Evolutionary conservation across 1,140 invertebrate genomes (phyloP).

Genomic region (Drosophila equinoxialis): DNA sequence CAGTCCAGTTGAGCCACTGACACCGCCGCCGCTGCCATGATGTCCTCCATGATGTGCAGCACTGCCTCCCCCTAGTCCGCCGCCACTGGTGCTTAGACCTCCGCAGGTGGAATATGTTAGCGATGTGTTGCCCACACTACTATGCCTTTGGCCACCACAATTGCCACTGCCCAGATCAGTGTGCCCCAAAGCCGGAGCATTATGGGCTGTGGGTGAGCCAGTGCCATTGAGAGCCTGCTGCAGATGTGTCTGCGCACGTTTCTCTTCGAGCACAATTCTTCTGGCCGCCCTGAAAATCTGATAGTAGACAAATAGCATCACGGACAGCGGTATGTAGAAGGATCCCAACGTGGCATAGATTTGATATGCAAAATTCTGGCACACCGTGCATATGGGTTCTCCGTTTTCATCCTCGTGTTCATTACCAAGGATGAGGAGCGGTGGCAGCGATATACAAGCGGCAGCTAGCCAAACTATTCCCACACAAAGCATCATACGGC

Average conservation of each 20-base stretch:
- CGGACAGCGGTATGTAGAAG: conserved; percentile 94
- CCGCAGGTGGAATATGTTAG: conserved; percentile 73
- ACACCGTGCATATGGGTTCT: conserved; percentile 90
- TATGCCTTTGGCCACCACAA: conserved; percentile 64
- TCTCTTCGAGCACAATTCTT: conserved; percentile 93
- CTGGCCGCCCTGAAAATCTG: conserved; percentile 94
- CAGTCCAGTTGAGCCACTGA: conserved; percentile 70
- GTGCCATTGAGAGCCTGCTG: conserved; percentile 90
- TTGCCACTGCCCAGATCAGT: conserved; percentile 71
- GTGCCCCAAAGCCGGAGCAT: conserved; percentile 62
- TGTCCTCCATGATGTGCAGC: conserved; percentile 43
- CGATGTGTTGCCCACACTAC: conserved; percentile 72
- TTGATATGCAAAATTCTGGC: conserved; percentile 94
- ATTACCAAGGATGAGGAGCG: conserved; percentile 94
- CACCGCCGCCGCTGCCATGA: conserved; percentile 70
- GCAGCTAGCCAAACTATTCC: conserved; percentile 94
- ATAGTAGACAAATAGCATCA: conserved; percentile 96
- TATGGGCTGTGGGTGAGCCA: conserved; percentile 74
- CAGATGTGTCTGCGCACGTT: conserved; percentile 91
- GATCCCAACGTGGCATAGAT: conserved; percentile 95
- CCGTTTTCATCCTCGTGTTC: conserved; percentile 87
- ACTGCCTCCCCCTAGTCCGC: conserved; percentile 38
- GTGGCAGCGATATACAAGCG: conserved; percentile 94
- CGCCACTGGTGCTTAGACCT: conserved; percentile 60
- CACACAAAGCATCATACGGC: conserved; percentile 92